These are phyloP conservation scores for Eulithis prunata DNA, from an alignment of 2,888 invertebrate genomes.

Conservation along the genomic window DNA sequence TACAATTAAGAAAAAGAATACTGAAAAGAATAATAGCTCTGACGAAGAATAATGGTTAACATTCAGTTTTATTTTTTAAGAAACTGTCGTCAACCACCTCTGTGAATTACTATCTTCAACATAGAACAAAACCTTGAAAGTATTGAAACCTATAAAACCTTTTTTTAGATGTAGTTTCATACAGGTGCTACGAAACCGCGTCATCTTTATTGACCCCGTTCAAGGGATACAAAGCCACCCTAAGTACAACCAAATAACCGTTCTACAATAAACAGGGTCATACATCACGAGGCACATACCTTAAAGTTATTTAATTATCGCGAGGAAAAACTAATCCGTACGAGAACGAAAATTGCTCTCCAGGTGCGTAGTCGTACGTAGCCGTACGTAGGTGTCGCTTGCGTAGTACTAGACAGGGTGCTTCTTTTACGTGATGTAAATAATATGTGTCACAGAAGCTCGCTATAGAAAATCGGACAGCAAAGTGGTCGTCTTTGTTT, in stretches of 20 bases:
- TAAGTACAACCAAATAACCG: conserved; percentile 39
- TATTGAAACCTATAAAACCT: not conserved
- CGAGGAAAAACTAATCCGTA: conserved; percentile 83
- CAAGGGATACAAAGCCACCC: conserved; percentile 34
- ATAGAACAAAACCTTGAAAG: not conserved
- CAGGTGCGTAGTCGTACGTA: conserved; percentile 58
- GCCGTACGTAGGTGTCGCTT: conserved; percentile 47
- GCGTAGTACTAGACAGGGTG: conserved; percentile 62
- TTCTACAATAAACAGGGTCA: conserved; percentile 75
- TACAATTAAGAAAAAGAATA: no score
- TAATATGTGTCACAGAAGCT: no score
- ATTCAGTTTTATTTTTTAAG: no score
- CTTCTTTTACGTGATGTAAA: not conserved
- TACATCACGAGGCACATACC: conserved; percentile 80
- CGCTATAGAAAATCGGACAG: no score
- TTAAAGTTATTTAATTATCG: conserved; percentile 84
- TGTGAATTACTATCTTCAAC: no score
- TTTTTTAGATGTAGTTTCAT: not conserved
- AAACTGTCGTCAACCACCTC: no score
- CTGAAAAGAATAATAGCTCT: no score
- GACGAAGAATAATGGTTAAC: no score
- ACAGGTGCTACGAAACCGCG: not conserved
- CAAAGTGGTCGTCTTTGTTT: no score
- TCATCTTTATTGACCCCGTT: conserved; percentile 21
- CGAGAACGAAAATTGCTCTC: conserved; percentile 73